A percentile compares a stretch with the other conserved stretches of the same genome.
Evolutionary conservation across 2,113 vertebrate genomes (phyloP).

Genomic region (Oncorhynchus clarkii): DNA sequence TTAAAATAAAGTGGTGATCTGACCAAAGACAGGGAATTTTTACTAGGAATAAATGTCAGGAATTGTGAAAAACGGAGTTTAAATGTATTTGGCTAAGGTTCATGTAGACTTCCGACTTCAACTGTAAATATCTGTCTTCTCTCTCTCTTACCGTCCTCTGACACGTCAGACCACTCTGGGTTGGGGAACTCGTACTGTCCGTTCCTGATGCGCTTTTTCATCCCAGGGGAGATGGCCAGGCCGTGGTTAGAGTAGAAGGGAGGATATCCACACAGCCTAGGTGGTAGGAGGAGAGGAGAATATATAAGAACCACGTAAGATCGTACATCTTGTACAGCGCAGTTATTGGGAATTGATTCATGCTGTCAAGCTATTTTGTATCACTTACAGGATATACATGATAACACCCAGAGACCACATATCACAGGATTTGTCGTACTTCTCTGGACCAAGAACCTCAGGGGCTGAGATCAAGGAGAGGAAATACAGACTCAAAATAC

Average conservation of each 20-base stretch:
- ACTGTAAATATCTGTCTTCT: neutral
- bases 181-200: constrained; percentile 88
- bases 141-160: constrained; percentile 78
- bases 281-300: constrained; percentile 5
- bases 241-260: constrained; percentile 89
- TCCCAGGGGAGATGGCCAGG: constrained; percentile 85
- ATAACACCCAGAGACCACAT: constrained; percentile 91
- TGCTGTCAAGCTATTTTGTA: neutral
- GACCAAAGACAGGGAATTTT: no score
- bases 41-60: no score
- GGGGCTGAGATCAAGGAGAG: constrained; percentile 69
- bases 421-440: constrained; percentile 89
- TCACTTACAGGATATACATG: constrained; percentile 88
- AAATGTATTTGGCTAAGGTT: no score
- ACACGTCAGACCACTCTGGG: constrained; percentile 84
- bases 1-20: no score
- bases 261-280: constrained; percentile 86
- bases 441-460: constrained; percentile 87
- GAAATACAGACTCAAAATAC: neutral
- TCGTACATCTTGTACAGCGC: neutral
- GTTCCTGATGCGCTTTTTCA: constrained; percentile 87
- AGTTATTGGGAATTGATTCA: neutral
- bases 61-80: no score
- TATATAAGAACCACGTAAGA: neutral
- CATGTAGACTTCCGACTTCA: no score